Evolutionary conservation across 2,888 invertebrate species (phyloP), one percentile per base, ranked within the genome.

Genomic region (Caenorhabditis drosophilae): DNA sequence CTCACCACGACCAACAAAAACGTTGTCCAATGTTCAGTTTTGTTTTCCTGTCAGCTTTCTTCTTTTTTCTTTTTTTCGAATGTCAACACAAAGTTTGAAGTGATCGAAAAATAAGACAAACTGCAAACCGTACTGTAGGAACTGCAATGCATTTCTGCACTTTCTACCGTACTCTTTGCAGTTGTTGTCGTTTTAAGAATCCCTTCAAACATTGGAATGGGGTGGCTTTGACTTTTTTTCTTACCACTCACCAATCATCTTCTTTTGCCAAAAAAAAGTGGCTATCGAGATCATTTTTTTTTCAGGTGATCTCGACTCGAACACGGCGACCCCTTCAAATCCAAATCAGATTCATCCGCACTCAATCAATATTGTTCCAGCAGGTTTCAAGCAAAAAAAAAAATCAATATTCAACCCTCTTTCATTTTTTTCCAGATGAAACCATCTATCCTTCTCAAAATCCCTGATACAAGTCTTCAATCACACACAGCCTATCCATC

Each of bases 281-380:
- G n/a, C n/a, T n/a, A n/a, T n/a, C n/a, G n/a, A n/a, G n/a, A n/a
- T n/a, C n/a, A n/a, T n/a, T n/a, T n/a, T 42, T 7, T 35, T 47
- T 52, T 44, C 50, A 60, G 60, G 60, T n/a, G 54, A 60, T 41
- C 41, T 60, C 11, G 60, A 60, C 23, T 54, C 54, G 60, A 62
- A 62, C 27, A 56, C 50, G 18, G 22, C 61, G 18, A 35, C 16
- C 20, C 4, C 26, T 11, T 56, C 63, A n/a, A 53, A 57, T 31
- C 58, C 63, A 7, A 63, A 63, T 44, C 63, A 63, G 45, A 56
- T 63, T 4, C 63, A 63, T 46, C 63, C 63, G 7, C 63, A 63
- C 16, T 34, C 42, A 9, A 57, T 62, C 20, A 40, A 36, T 3
- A 45, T 62, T n/a, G 54, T 50, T 38, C 60, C 60, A 31, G 31